Percentiles rank a stretch among this genome's conserved stretches.
These are phyloP conservation scores for Pyrochroa serraticornis DNA, from an alignment of 2,888 invertebrate species.

Conservation along the genomic window DNA sequence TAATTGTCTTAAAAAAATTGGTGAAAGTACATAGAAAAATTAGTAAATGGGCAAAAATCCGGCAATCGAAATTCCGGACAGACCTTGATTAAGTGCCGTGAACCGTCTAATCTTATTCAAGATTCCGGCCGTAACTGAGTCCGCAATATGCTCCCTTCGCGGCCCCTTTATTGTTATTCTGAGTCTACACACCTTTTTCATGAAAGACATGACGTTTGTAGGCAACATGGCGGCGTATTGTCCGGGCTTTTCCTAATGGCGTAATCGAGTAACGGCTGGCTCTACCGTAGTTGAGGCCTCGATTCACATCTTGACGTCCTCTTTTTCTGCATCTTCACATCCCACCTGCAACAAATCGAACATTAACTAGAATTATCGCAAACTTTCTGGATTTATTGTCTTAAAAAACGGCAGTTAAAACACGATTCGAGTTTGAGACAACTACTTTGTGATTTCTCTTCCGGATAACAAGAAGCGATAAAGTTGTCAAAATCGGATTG, in stretches of 20 bases:
- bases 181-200: constrained; percentile 81
- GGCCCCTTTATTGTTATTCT: no score
- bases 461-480: no score
- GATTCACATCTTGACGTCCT: constrained; percentile 34
- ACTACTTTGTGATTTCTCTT: no score
- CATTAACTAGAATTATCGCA: background rate
- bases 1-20: no score
- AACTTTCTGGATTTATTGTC: background rate
- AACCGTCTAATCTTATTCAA: no score
- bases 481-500: no score
- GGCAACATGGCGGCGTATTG: constrained; percentile 76
- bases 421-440: background rate
- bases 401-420: background rate
- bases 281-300: constrained; percentile 25
- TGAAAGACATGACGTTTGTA: constrained; percentile 89
- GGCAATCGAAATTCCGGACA: no score
- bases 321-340: constrained; percentile 33
- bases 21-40: constrained; percentile 26
- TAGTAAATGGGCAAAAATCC: constrained; percentile 4
- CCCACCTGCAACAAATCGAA: constrained; percentile 35
- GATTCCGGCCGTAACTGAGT: no score
- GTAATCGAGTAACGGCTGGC: constrained; percentile 10
- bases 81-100: no score
- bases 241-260: constrained; percentile 22
- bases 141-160: no score